Base-by-base conservation (phyloP, 37 sponge, comb jelly and placozoan species). In the Halisarca cf. caerulea region DNA sequence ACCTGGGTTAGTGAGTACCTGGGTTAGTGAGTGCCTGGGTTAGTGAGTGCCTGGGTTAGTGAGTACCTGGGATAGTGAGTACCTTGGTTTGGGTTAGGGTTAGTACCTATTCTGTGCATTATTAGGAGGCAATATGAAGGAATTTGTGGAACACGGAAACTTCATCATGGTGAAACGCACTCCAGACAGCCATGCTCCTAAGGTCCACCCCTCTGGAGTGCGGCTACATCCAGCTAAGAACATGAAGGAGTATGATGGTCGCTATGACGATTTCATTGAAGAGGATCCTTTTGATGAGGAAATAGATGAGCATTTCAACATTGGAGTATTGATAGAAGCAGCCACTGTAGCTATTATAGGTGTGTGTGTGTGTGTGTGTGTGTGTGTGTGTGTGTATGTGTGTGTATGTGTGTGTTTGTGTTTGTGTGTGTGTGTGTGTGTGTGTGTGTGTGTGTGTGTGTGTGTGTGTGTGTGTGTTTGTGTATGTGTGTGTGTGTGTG, bases 301-400 rank as follows among this genome's bases (percentile, higher is more conserved):
- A 18, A 30, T 88, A 11, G 80, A 77, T 41, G 89, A 83, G 2
- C 58, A 83, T 58, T 41, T 77, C 59, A 66, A 69, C 34, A 78
- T 92, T 2, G 89, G 66, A 28, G 82, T 79, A 55, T 69, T 82
- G 6, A 85, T 86, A 30, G 92, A 92, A 68, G 60, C 81, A 2
- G 92, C 74, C 58, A 61, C 84, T 40, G 88, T 92, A 20, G 77
- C 42, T 23, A 74, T 74, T 37, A 44, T 74, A 14, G 77, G 77
- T 74, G 45, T 36, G 77, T 47, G 51, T 68, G 69, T 7, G 69
- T 30, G 69, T 68, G 69, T 8, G 33, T 27, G 34, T 68, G 69
- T 68, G 35, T 28, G 69, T 6, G 34, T 34, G 69, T 28, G 34
- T 68, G 69, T 28, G 69, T 30, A 17, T 6, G 69, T 68, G 69